phyloP scores from a whole-genome alignment of 1,140 invertebrate species.

The Macrotrachela quadricornifera region DNA sequence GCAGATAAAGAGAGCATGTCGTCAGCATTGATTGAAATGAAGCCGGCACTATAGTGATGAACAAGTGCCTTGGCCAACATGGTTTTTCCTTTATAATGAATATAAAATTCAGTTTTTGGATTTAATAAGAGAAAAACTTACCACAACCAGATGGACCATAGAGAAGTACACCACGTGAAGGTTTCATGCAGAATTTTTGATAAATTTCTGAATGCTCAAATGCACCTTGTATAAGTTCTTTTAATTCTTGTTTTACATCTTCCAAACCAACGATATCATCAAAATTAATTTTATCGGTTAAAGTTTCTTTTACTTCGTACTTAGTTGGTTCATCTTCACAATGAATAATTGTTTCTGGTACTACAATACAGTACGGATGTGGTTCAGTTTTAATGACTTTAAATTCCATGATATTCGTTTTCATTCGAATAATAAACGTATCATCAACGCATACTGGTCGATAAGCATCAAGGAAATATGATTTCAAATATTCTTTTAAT shows the following conservation, averaged over 20 bases:
- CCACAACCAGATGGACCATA: constrained; percentile 77
- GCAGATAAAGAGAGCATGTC: constrained; percentile 99
- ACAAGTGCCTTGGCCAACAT: constrained; percentile 95
- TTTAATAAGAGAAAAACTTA: too few relatives aligned
- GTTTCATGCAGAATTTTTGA: constrained; percentile 58
- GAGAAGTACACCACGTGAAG: constrained; percentile 71
- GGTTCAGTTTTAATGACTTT: constrained; percentile 93
- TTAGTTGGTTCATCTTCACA: constrained; percentile 97
- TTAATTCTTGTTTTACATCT: constrained; percentile 95
- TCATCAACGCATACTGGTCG: constrained; percentile 95
- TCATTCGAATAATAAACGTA: constrained; percentile 84
- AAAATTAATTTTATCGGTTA: constrained; percentile 88
- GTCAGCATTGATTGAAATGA: constrained; percentile 96
- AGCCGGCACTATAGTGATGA: constrained; percentile 98
- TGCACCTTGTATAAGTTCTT: constrained; percentile 98
- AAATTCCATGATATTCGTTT: constrained; percentile 95
- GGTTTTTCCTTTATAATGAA: constrained; percentile 45
- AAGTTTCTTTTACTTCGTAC: constrained; percentile 93
- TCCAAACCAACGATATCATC: constrained; percentile 96
- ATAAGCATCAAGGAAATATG: constrained; percentile 96
- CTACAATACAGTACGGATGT: constrained; percentile 91
- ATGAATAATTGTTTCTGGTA: constrained; percentile 96
- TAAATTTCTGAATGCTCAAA: constrained; percentile 90
- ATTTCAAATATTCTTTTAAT: constrained; percentile 95
- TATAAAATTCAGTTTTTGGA: too few relatives aligned